These are phyloP conservation scores for Pteronura brasiliensis DNA, from an alignment of 2,113 vertebrate species.

Conservation along the genomic window DNA sequence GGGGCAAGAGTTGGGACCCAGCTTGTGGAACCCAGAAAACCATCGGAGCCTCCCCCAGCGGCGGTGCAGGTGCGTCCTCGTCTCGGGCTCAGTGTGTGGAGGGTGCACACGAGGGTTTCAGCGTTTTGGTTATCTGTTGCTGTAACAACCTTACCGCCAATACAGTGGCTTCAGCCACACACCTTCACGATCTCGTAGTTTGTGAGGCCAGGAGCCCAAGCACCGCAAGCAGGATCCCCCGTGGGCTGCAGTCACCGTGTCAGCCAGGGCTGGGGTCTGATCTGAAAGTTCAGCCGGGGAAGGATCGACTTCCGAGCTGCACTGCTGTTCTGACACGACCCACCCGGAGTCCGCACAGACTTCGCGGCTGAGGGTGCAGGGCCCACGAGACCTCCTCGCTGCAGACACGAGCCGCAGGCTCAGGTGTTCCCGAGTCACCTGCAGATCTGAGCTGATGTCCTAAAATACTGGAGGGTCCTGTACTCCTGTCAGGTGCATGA, in stretches of 20 bases:
- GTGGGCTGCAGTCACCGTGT: rapidly evolving
- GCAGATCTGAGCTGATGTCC: neutral
- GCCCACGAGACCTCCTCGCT: neutral
- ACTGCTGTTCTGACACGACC: rapidly evolving
- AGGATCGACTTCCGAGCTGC: neutral
- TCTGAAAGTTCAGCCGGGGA: neutral
- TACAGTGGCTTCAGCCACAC: neutral
- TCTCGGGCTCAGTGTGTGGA: neutral
- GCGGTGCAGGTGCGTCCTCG: neutral
- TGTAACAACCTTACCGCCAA: too few relatives aligned
- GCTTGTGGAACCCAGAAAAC: neutral
- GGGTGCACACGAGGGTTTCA: too few relatives aligned
- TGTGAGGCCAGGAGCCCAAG: neutral
- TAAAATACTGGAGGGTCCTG: neutral
- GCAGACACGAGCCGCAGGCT: too few relatives aligned
- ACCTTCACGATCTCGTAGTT: neutral
- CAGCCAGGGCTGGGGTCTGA: neutral
- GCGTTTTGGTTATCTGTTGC: neutral
- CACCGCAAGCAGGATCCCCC: neutral
- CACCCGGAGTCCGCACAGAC: neutral
- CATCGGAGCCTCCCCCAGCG: neutral
- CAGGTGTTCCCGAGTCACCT: neutral
- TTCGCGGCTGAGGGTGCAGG: neutral
- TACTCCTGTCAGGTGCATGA: neutral
- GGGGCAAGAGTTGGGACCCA: neutral